Conservation (phyloP, 23 tunicate genomes). For the Trididemnum miniatum region DNA sequence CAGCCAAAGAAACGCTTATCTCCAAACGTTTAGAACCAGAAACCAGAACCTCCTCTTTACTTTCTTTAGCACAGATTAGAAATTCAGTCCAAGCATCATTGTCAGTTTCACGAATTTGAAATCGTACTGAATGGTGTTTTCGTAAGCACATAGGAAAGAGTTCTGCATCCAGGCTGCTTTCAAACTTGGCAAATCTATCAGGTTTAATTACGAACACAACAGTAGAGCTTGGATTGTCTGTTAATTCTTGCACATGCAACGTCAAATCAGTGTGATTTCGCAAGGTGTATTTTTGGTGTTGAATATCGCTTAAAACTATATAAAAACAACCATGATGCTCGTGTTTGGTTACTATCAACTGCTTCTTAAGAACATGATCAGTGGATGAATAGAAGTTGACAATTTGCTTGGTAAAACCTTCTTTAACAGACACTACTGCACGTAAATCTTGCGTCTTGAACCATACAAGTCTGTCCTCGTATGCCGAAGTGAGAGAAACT, state of each 20-base stretch:
- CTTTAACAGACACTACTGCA: slow-evolving; percentile 39
- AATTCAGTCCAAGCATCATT: slow-evolving; percentile 26
- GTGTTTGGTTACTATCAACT: slow-evolving; percentile 40
- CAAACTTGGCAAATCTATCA: slow-evolving; percentile 10
- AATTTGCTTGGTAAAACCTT: slow-evolving; percentile 23
- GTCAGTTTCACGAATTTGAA: slow-evolving; percentile 19
- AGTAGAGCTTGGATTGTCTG: neutral
- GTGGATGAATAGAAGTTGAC: slow-evolving; percentile 9
- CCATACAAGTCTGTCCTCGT: slow-evolving; percentile 28
- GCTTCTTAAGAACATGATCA: neutral
- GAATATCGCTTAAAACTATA: slow-evolving; percentile 42
- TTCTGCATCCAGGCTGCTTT: slow-evolving; percentile 50
- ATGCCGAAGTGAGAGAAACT: neutral
- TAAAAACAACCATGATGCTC: slow-evolving; percentile 23
- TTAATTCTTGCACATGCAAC: slow-evolving; percentile 21
- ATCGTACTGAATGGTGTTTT: slow-evolving; percentile 24
- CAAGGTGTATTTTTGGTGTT: slow-evolving; percentile 16
- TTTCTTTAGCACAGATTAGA: slow-evolving; percentile 3
- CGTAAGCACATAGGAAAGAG: slow-evolving; percentile 47
- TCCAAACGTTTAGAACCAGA: neutral
- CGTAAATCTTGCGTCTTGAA: neutral
- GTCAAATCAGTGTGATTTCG: slow-evolving; percentile 25
- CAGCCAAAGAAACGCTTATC: neutral
- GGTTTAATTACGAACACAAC: neutral
- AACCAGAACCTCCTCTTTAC: slow-evolving; percentile 22